Evolutionary conservation across 2,113 vertebrate species (phyloP).

Genomic region (Dasyornis broadbenti): DNA sequence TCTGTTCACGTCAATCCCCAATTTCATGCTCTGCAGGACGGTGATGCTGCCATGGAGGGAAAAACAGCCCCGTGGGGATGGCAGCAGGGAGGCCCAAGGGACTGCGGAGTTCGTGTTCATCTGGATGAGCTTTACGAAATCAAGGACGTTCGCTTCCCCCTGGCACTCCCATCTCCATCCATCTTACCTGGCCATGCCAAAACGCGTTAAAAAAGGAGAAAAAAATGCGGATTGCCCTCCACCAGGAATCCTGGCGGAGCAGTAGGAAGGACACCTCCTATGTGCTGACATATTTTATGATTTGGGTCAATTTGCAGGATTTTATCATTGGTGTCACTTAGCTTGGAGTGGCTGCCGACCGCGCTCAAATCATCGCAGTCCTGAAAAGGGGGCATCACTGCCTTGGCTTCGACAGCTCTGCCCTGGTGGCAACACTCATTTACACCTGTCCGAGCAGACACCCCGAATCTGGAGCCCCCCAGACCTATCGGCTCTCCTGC

Average conservation of each 20-base stretch:
- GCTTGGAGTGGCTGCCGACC: neutral
- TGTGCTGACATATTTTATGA: accelerated
- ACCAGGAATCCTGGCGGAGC: accelerated
- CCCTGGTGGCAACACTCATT: neutral
- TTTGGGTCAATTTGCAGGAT: neutral
- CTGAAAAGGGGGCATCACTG: neutral
- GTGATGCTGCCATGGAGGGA: conserved; percentile 78
- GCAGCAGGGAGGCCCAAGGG: neutral
- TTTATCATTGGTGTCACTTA: neutral
- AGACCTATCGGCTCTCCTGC: neutral
- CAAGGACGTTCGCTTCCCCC: accelerated
- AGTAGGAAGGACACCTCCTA: neutral
- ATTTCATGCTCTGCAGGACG: conserved; percentile 96
- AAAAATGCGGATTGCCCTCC: neutral
- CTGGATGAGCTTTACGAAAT: neutral
- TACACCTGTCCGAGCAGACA: neutral
- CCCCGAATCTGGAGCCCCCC: neutral
- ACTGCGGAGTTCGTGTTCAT: neutral
- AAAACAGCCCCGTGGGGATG: neutral
- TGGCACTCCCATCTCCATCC: neutral
- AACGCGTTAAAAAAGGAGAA: accelerated
- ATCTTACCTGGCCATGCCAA: neutral
- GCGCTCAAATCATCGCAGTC: accelerated
- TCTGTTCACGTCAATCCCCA: conserved; percentile 94
- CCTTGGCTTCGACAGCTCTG: neutral